Conservation (phyloP, 2,113 vertebrate genomes). For the Rhea americana region DNA sequence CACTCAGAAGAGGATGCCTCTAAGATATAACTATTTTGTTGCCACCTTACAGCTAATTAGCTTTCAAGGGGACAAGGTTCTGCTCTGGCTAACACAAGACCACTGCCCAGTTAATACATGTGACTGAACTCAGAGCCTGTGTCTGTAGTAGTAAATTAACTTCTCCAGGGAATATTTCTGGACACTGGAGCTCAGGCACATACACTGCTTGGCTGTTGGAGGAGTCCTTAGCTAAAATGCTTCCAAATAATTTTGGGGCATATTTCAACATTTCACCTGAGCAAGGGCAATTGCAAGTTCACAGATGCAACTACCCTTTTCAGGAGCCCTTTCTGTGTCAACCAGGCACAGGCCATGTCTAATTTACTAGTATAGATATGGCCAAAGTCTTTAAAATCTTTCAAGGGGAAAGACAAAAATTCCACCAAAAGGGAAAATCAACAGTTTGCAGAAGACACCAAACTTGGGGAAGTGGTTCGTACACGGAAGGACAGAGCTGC, state of each 20-base stretch:
- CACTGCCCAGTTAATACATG: neutral
- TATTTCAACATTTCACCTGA: neutral
- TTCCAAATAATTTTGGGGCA: neutral
- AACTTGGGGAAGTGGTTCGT: neutral
- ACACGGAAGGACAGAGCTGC: neutral
- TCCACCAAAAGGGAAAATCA: neutral
- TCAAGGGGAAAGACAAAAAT: neutral
- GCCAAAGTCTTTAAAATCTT: neutral
- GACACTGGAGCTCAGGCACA: neutral
- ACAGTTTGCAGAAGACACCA: neutral
- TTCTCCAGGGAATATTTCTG: neutral
- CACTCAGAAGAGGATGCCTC: neutral
- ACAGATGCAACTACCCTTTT: neutral
- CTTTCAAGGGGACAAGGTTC: neutral
- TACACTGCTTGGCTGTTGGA: neutral
- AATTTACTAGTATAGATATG: neutral
- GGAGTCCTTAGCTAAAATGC: neutral
- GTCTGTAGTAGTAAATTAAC: neutral
- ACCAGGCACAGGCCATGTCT: neutral
- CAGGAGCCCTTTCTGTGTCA: neutral
- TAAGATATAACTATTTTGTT: neutral
- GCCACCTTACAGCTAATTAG: slow-evolving; percentile 58
- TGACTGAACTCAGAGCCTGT: neutral
- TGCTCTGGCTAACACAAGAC: neutral
- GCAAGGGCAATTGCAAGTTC: neutral